phyloP scores from a whole-genome alignment of 2,113 vertebrate genomes.

The Lates calcarifer region DNA sequence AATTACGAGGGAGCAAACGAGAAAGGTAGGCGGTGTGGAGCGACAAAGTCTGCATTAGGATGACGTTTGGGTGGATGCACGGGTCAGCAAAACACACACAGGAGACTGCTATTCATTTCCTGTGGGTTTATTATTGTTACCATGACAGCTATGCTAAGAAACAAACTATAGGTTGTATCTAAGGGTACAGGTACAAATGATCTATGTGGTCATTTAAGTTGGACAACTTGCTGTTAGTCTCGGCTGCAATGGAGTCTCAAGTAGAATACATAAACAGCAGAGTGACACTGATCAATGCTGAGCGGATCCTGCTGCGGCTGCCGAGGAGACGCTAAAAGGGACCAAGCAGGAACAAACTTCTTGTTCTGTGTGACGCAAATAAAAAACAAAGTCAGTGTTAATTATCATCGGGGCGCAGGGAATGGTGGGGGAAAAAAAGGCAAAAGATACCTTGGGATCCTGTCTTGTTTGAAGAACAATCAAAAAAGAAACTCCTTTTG shows the following conservation, averaged over 20 bases:
- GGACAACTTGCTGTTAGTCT: conserved; percentile 17
- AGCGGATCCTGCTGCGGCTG: conserved; percentile 29
- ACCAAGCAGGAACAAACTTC: conserved; percentile 24
- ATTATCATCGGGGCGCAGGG: conserved; percentile 44
- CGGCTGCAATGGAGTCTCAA: conserved; percentile 51
- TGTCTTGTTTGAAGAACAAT: conserved; percentile 25
- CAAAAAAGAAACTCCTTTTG: conserved; percentile 23
- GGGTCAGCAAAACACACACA: background rate
- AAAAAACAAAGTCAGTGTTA: conserved; percentile 38
- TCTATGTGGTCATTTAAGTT: background rate
- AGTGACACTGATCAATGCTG: conserved; percentile 57
- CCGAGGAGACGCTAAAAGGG: conserved; percentile 16
- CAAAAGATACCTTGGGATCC: conserved; percentile 10
- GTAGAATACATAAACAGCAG: conserved; percentile 59
- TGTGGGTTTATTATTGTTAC: background rate
- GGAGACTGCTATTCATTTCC: background rate
- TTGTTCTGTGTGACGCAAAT: conserved; percentile 24
- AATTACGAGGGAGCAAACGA: background rate
- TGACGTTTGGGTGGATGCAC: background rate
- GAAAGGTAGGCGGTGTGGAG: background rate
- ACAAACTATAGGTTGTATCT: background rate
- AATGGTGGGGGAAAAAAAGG: conserved; percentile 11
- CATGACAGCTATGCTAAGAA: no score
- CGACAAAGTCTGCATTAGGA: background rate
- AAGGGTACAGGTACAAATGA: background rate